A percentile compares a stretch with the other conserved stretches of the same genome.
phyloP scores from a whole-genome alignment of 2,888 invertebrate species.

The Synergus laeviventris region DNA sequence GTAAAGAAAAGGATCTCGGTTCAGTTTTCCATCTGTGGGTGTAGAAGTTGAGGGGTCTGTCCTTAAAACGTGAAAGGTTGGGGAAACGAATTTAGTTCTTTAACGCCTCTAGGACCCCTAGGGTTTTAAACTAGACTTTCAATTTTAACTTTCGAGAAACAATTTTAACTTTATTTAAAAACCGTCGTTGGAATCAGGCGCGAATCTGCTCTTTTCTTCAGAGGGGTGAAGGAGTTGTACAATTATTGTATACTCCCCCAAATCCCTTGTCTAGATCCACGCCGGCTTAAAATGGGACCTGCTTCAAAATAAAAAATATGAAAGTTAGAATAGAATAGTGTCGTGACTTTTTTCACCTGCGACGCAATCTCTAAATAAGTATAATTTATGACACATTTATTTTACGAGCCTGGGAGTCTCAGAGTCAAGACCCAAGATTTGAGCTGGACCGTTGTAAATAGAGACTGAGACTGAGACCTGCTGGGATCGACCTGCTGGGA shows the following conservation, averaged over 20 bases:
- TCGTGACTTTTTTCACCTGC: background rate
- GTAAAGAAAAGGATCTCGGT: conserved; percentile 14
- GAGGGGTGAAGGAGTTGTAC: too few species aligned
- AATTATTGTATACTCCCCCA: too few species aligned
- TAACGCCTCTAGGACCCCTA: background rate
- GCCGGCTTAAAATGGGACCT: too few species aligned
- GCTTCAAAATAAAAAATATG: background rate
- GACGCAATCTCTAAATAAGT: background rate
- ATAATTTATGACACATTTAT: conserved; percentile 4
- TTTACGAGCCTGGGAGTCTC: background rate
- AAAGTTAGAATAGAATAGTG: background rate
- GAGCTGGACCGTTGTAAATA: conserved; percentile 16
- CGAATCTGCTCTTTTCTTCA: too few species aligned
- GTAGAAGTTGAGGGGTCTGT: conserved; percentile 8
- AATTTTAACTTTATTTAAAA: too few species aligned
- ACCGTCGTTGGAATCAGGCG: too few species aligned
- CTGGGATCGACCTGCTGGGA: conserved; percentile 36
- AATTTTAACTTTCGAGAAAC: background rate
- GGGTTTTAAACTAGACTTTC: background rate
- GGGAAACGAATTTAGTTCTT: background rate
- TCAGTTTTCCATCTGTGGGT: background rate
- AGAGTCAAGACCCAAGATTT: background rate
- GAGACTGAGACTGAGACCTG: conserved; percentile 22
- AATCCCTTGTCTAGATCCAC: too few species aligned
- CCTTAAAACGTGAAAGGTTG: background rate